Conservation (phyloP, 2,797 vertebrate species). For the Lerista edwardsae region DNA sequence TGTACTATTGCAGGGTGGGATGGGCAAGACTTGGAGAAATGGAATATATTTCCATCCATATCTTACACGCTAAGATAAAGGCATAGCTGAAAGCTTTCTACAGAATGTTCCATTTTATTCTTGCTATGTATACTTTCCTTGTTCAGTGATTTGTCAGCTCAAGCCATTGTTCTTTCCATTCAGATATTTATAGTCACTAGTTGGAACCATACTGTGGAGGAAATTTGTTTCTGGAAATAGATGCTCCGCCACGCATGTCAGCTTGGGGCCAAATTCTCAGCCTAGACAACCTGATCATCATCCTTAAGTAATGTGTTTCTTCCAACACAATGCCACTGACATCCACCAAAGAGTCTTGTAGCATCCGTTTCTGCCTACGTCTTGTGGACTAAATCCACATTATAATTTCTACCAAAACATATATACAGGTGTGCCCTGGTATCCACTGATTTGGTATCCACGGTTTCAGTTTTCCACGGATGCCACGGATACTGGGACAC, state of each 20-base stretch:
- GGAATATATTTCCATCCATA: not conserved
- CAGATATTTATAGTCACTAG: not conserved
- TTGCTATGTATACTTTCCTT: not conserved
- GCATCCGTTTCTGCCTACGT: no score
- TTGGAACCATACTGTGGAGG: not conserved
- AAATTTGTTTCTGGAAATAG: slow-evolving; percentile 17
- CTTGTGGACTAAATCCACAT: no score
- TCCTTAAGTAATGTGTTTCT: not conserved
- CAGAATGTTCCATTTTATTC: not conserved
- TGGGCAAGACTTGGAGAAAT: not conserved
- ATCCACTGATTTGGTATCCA: no score
- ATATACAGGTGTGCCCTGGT: no score
- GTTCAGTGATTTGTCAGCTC: slow-evolving; percentile 19
- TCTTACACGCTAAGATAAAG: not conserved
- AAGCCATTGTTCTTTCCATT: slow-evolving; percentile 6
- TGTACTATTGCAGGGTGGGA: not conserved
- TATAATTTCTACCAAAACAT: no score
- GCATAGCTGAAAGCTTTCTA: slow-evolving; percentile 17
- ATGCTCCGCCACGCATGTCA: slow-evolving; percentile 32
- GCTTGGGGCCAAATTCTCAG: not conserved
- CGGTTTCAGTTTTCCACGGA: no score
- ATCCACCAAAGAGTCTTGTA: no score
- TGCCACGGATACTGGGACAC: no score
- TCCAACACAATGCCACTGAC: not conserved
- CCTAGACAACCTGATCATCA: no score